Percentiles rank a stretch among this genome's conserved stretches.
Evolutionary conservation across 2,797 vertebrate genomes (phyloP).

Genomic region (Chelmon rostratus): DNA sequence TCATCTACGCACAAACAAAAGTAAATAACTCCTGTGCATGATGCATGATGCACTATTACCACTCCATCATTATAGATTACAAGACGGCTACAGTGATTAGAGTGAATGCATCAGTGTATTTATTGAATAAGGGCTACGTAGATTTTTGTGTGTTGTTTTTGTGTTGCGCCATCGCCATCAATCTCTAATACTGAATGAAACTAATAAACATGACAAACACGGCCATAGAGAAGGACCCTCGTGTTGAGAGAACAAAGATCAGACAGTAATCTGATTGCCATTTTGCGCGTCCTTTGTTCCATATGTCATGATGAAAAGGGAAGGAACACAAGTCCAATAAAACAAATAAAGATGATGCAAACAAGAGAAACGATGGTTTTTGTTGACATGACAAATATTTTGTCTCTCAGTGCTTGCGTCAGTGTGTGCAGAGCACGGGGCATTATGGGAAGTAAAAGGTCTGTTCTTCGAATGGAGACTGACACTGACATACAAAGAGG

Average conservation of each 20-base stretch:
- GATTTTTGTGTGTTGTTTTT: conserved; percentile 4
- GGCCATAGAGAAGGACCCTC: conserved; percentile 13
- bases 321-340: conserved; percentile 44
- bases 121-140: conserved; percentile 15
- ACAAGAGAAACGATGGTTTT: conserved; percentile 44
- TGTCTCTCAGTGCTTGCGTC: conserved; percentile 30
- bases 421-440: conserved; percentile 8
- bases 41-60: conserved; percentile 23
- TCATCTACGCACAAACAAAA: background rate
- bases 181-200: conserved; percentile 32
- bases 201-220: conserved; percentile 33
- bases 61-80: conserved; percentile 59
- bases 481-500: conserved; percentile 73
- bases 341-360: conserved; percentile 68
- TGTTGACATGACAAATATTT: conserved; percentile 63
- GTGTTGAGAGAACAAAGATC: conserved; percentile 49
- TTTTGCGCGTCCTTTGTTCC: conserved; percentile 51
- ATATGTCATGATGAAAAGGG: conserved; percentile 29
- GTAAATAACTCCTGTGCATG: background rate
- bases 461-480: conserved; percentile 57
- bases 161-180: conserved; percentile 15
- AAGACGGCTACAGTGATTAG: conserved; percentile 43
- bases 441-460: conserved; percentile 41
- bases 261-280: conserved; percentile 46
- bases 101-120: conserved; percentile 46